Evolutionary conservation across 2,888 invertebrate genomes (phyloP).

Genomic region (Hermodice carunculata): DNA sequence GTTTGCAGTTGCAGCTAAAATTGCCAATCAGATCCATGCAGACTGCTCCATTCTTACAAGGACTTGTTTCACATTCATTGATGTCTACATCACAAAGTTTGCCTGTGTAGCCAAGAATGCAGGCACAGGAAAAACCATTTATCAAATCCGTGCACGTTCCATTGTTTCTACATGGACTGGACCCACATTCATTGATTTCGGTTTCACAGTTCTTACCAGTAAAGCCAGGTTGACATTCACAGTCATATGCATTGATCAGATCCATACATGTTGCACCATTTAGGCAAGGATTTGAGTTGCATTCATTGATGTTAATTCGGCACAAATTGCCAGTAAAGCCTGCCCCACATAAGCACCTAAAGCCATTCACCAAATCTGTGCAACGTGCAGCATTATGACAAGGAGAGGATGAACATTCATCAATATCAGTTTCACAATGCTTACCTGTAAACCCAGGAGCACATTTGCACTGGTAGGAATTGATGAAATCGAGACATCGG

Average conservation of each 20-base stretch:
- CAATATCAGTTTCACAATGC: conserved; percentile 10
- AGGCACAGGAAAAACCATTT: conserved; percentile 34
- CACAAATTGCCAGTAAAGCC: conserved; percentile 16
- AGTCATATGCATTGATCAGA: conserved; percentile 80
- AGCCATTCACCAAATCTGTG: conserved; percentile 41
- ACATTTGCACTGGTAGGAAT: conserved; percentile 62
- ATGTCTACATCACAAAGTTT: conserved; percentile 78
- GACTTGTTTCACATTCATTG: conserved; percentile 32
- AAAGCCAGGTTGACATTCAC: conserved; percentile 58
- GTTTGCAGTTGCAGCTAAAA: conserved; percentile 69
- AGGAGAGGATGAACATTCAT: conserved; percentile 11
- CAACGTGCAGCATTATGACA: conserved; percentile 35
- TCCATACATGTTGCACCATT: conserved; percentile 94
- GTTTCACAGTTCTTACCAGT: conserved; percentile 86
- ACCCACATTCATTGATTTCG: conserved; percentile 89
- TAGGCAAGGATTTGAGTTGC: conserved; percentile 83
- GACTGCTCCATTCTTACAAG: conserved; percentile 27
- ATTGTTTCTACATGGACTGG: conserved; percentile 70
- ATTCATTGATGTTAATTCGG: conserved; percentile 52
- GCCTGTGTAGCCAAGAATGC: conserved; percentile 29
- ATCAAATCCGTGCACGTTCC: conserved; percentile 22
- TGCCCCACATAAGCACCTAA: conserved; percentile 41
- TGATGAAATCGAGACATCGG: conserved; percentile 76
- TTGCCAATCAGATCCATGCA: conserved; percentile 37
- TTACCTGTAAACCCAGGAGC: conserved; percentile 6